Percentiles rank a stretch among this genome's conserved stretches.
Evolutionary conservation across 2,888 invertebrate species (phyloP).

Genomic region (Caenorhabditis wallacei): DNA sequence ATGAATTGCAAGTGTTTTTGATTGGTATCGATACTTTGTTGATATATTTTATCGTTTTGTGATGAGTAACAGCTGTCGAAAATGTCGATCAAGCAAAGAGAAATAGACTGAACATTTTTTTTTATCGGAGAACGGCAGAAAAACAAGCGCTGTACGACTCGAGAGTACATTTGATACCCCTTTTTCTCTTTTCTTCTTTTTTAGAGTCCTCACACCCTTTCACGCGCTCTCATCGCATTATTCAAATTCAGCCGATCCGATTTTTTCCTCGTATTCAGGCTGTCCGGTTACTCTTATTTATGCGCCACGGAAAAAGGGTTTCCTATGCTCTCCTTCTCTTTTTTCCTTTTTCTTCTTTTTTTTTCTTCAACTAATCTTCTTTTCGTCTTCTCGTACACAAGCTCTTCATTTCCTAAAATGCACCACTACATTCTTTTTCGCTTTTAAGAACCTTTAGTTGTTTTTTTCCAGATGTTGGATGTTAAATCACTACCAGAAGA

Average conservation of each 20-base stretch:
- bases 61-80: constrained; percentile 39
- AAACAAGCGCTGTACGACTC: constrained; percentile 13
- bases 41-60: constrained; percentile 13
- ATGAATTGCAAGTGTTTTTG: not conserved
- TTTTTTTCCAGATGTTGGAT: constrained; percentile 51
- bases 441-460: not conserved
- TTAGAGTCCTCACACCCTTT: not conserved
- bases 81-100: constrained; percentile 5
- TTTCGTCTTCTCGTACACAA: constrained; percentile 44
- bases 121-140: constrained; percentile 18
- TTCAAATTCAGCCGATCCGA: constrained; percentile 52
- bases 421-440: constrained; percentile 11
- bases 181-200: constrained; percentile 2
- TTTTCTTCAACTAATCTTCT: constrained; percentile 53
- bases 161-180: constrained; percentile 34
- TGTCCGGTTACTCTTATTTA: constrained; percentile 36
- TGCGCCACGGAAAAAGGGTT: constrained; percentile 42
- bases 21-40: not conserved
- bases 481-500: constrained; percentile 42
- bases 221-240: constrained; percentile 44
- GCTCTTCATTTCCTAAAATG: constrained; percentile 53
- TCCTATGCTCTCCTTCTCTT: constrained; percentile 30
- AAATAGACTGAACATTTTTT: constrained; percentile 1
- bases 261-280: constrained; percentile 25
- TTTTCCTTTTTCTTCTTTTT: constrained; percentile 15